Base-by-base conservation (phyloP, 1,140 invertebrate species). In the Drosophila grimshawi region DNA sequence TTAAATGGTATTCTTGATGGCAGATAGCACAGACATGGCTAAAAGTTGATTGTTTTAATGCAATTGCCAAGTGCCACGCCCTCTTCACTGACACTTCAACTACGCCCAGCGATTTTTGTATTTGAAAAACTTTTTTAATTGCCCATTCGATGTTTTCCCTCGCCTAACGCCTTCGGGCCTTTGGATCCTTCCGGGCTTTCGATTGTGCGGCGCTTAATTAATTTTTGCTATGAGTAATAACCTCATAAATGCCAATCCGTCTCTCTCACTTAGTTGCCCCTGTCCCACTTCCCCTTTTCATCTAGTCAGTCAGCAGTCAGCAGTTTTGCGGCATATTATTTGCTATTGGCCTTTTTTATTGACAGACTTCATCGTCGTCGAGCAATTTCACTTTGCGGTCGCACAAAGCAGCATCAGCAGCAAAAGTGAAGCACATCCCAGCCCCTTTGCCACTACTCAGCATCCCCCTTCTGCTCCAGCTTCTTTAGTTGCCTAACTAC, bases 331-430 rank as follows among this genome's bases (percentile, higher is more conserved):
- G 76, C 73, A 73, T 77, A 85, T 80, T 85, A 85, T 85, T 83
- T 83, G 81, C 81, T 45, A 80, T 85, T 85, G 72, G 71, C 56
- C 49, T 59, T 66, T 75, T 83, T 80, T 80, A 85, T 85, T 85
- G 81, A 81, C 81, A 86, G 81, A 86, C 77, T 55, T 56, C 68
- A 33, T 60, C 68, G 10, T 43, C 3, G 64, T 82, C 69, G 64
- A 66, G 82, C 80, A 86, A 86, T 86, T 86, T 86, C 81, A 81
- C 81, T 86, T 68, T 86, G 81, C 69, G 81, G 82, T 86, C 51
- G 62, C 71, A 57, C 46, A 71, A 57, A 71, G 53, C 53, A 29
- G 57, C 57, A 35, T 65, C 51, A 65, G 53, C 53, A 29, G 35
- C 57, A 48, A 49, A 48, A 70, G 33, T 49, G 7, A 55, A 45